Base-by-base conservation (phyloP, 2,888 invertebrate species). In the Agriopis aurantiaria region DNA sequence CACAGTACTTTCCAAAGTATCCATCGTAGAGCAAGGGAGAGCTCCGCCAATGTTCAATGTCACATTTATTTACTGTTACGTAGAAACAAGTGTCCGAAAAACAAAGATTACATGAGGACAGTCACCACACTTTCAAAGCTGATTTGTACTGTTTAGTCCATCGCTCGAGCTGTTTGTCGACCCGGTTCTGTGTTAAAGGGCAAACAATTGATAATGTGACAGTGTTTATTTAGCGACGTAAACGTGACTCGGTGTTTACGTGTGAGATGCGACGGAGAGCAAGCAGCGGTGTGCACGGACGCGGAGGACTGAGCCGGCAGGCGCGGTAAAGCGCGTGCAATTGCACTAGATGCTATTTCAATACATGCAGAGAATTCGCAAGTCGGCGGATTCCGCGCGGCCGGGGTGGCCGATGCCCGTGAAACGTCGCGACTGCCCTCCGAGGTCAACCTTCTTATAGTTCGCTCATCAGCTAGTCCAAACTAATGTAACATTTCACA, bases 291-390 rank as follows among this genome's bases (percentile, higher is more conserved):
- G 82, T 83, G 87, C 80, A 76, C 86, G 85, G 83, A 80, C 84
- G 87, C 82, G 81, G 84, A 82, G 83, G 78, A 90, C 91, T 90
- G 89, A 89, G 85, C 84, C 81, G 79, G 83, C 83, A 81, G 80
- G 78, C 82, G 81, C 81, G 79, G 82, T 81, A 82, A 82, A 78
- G 72, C 75, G 84, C 82, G 81, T 81, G 82, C 85, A 87, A 85
- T 84, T 88, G 87, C 87, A 87, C 82, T 89, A 82, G 82, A 87
- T 85, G 91, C 91, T 92, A 92, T 93, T 93, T 93, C 89, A 91
- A 91, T 91, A 86, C 91, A 88, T 83, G 85, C 80, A 85, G 83
- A 80, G 89, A 91, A 92, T 92, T 91, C 82, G 90, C 91, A 86
- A 90, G 85, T 90, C 85, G 80, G 85, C 89, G 84, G 85, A 92